Conservation (phyloP, 2,888 invertebrate species). For the Allophyes oxyacanthae region DNA sequence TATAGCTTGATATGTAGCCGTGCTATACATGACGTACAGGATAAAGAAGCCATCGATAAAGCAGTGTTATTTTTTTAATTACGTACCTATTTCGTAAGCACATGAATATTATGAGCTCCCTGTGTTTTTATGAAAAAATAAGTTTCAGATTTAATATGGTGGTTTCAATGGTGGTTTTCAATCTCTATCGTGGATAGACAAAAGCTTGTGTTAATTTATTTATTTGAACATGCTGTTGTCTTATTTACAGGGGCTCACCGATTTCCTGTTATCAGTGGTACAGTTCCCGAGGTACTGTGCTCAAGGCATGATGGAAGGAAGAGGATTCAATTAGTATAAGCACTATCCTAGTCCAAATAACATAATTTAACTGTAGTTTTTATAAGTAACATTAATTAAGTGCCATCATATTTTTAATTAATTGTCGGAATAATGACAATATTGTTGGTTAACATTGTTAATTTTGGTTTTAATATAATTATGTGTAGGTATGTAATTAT, state of each 20-base stretch:
- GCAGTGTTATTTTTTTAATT: too few species aligned
- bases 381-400: neutral
- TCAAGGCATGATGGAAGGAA: slow-evolving; percentile 91
- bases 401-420: neutral
- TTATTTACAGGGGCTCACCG: slow-evolving; percentile 90
- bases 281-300: slow-evolving; percentile 93
- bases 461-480: neutral
- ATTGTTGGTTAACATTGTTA: neutral
- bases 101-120: too few species aligned
- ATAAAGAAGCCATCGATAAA: too few species aligned
- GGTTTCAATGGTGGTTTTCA: too few species aligned
- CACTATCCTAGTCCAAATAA: slow-evolving; percentile 50
- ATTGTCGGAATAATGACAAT: neutral
- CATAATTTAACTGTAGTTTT: slow-evolving; percentile 13
- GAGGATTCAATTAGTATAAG: slow-evolving; percentile 74
- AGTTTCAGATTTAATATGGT: too few species aligned
- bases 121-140: too few species aligned
- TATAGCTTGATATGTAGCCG: too few species aligned
- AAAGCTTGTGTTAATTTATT: too few species aligned
- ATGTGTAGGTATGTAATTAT: neutral
- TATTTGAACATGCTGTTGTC: neutral
- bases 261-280: slow-evolving; percentile 91
- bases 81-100: too few species aligned
- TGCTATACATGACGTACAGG: too few species aligned
- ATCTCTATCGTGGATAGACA: too few species aligned